These are phyloP conservation scores for Heliconius hortense DNA, from an alignment of 2,888 invertebrate genomes.

Conservation along the genomic window DNA sequence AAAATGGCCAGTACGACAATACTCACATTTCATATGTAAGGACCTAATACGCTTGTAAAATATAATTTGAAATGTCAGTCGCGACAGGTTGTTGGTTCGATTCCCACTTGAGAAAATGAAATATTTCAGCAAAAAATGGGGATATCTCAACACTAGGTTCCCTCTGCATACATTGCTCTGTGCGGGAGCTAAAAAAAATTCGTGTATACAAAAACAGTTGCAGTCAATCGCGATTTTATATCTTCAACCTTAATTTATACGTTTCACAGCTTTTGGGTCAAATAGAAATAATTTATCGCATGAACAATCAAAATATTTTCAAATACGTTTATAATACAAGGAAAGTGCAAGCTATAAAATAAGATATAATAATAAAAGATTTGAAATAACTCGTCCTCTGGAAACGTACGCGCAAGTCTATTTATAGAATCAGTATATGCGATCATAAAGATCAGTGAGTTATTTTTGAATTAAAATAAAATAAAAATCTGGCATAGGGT, in stretches of 20 bases:
- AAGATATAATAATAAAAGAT: neutral
- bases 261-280: neutral
- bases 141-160: no score
- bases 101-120: no score
- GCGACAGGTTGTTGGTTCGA: no score
- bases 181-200: no score
- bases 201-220: no score
- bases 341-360: neutral
- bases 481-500: neutral
- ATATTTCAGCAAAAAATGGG: no score
- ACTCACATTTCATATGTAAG: no score
- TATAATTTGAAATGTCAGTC: no score
- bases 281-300: neutral
- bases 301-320: neutral
- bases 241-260: neutral
- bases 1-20: no score
- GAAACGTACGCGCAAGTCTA: constrained; percentile 19
- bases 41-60: no score
- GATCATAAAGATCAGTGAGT: constrained; percentile 31
- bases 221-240: no score
- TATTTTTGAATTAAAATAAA: constrained; percentile 4
- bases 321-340: neutral
- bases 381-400: neutral
- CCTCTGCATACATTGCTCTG: no score
- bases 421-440: constrained; percentile 29